Evolutionary conservation across 2,888 invertebrate genomes (phyloP).

Genomic region (Eilema sororculum): DNA sequence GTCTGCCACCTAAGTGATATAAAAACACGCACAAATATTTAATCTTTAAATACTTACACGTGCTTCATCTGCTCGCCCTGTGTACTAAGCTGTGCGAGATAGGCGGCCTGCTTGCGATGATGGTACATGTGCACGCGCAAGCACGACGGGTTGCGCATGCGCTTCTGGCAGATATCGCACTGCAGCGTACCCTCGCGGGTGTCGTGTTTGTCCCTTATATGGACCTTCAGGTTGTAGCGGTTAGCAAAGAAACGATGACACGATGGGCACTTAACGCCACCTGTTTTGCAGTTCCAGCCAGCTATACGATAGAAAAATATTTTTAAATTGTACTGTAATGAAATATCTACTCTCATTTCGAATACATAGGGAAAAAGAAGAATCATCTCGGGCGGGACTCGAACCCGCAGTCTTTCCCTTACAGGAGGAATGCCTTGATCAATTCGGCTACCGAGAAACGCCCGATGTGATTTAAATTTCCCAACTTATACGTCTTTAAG

Average conservation of each 20-base stretch:
- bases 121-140: slow-evolving; percentile 89
- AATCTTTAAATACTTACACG: slow-evolving; percentile 57
- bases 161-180: slow-evolving; percentile 90
- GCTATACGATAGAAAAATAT: slow-evolving; percentile 17
- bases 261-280: slow-evolving; percentile 88
- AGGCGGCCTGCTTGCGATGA: slow-evolving; percentile 88
- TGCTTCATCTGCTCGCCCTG: slow-evolving; percentile 71
- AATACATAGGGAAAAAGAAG: too few species aligned
- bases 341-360: too few species aligned
- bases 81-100: slow-evolving; percentile 74
- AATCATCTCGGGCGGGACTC: too few species aligned
- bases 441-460: too few species aligned
- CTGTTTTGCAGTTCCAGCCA: slow-evolving; percentile 83
- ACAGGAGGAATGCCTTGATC: too few species aligned
- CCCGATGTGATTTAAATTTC: too few species aligned
- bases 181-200: slow-evolving; percentile 89
- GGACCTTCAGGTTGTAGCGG: slow-evolving; percentile 90
- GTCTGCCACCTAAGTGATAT: too few species aligned
- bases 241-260: slow-evolving; percentile 89
- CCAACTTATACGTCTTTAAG: too few species aligned
- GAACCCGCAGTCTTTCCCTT: too few species aligned
- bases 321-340: too few species aligned
- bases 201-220: slow-evolving; percentile 91
- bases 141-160: slow-evolving; percentile 89
- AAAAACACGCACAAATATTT: neutral